Percentiles rank a stretch among this genome's conserved stretches.
Evolutionary conservation across 1,140 invertebrate genomes (phyloP).

Genomic region (Halesus radiatus): DNA sequence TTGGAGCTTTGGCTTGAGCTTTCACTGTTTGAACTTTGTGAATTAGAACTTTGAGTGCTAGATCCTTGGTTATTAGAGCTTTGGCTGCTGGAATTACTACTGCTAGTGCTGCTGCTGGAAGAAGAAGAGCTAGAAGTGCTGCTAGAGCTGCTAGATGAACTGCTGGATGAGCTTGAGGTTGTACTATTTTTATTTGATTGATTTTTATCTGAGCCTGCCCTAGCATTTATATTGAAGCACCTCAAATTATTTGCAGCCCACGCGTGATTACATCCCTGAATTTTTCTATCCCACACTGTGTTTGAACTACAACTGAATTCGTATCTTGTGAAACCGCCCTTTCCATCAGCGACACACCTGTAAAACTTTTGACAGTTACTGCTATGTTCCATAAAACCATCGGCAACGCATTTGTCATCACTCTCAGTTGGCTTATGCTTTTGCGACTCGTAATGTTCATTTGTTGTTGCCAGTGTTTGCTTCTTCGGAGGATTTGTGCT

Average conservation of each 20-base stretch:
- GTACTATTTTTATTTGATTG: conserved; percentile 18
- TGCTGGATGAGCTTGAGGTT: not conserved
- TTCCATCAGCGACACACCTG: conserved; percentile 68
- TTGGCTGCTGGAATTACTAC: conserved; percentile 20
- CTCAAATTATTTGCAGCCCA: conserved; percentile 63
- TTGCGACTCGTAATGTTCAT: conserved; percentile 50
- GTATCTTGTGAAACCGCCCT: conserved; percentile 67
- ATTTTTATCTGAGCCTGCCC: conserved; percentile 37
- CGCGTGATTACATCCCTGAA: conserved; percentile 72
- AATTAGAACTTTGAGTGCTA: conserved; percentile 32
- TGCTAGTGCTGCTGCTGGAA: not conserved
- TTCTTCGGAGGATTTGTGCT: conserved; percentile 32
- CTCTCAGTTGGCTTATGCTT: conserved; percentile 50
- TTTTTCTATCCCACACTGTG: conserved; percentile 74
- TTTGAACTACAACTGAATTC: conserved; percentile 73
- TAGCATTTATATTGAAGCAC: conserved; percentile 30
- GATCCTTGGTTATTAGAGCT: not conserved
- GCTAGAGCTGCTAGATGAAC: conserved; percentile 2
- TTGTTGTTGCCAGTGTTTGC: conserved; percentile 41
- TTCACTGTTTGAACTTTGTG: conserved; percentile 44
- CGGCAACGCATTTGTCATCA: conserved; percentile 65
- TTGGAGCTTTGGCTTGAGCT: conserved; percentile 11
- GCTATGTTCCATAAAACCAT: conserved; percentile 72
- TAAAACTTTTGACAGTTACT: conserved; percentile 77
- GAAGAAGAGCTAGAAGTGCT: conserved; percentile 7